phyloP scores from a whole-genome alignment of 2,888 invertebrate species.

The Synergus japonicus region DNA sequence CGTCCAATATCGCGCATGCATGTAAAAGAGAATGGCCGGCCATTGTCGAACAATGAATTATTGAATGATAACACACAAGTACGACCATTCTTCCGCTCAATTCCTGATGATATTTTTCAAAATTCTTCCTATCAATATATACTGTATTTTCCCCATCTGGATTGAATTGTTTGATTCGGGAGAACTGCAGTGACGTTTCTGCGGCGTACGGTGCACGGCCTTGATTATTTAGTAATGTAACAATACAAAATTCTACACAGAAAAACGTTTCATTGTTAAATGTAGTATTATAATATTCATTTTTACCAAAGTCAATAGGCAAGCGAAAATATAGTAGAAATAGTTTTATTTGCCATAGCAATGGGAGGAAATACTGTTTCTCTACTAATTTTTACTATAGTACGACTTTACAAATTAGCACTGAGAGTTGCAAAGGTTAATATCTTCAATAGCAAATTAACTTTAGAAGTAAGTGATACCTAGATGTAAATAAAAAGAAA shows the following conservation, averaged over 20 bases:
- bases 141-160: background rate
- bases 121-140: background rate
- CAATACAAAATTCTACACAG: background rate
- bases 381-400: too few species aligned
- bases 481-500: too few species aligned
- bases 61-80: conserved; percentile 37
- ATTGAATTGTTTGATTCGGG: conserved; percentile 10
- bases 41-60: conserved; percentile 39
- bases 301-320: too few species aligned
- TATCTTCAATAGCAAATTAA: too few species aligned
- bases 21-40: conserved; percentile 29
- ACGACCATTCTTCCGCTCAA: conserved; percentile 19
- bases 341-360: too few species aligned
- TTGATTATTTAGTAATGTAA: background rate
- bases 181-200: background rate
- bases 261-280: too few species aligned
- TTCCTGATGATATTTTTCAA: background rate
- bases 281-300: too few species aligned
- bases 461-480: too few species aligned
- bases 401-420: too few species aligned
- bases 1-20: conserved; percentile 32
- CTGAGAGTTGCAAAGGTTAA: too few species aligned
- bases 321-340: too few species aligned
- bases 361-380: too few species aligned
- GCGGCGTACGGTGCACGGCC: background rate